Conservation (phyloP, 2,113 vertebrate genomes). For the Chaetura pelagica region DNA sequence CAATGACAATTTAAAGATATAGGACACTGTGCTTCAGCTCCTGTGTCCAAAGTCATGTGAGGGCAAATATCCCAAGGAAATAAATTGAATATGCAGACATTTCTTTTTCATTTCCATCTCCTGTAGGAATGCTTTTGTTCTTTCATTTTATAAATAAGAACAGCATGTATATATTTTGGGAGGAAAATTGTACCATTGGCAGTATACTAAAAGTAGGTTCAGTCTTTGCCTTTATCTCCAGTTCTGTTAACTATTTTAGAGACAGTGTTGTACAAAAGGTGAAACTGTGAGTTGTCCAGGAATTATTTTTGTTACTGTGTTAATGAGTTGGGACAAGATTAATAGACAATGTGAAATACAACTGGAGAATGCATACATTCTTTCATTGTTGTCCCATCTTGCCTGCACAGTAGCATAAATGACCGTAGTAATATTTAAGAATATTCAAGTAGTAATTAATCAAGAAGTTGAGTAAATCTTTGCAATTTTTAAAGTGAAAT, state of each 20-base stretch:
- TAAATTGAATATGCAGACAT: background rate
- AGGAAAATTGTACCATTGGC: background rate
- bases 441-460: background rate
- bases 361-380: background rate
- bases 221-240: background rate
- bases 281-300: background rate
- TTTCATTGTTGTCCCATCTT: background rate
- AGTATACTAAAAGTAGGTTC: background rate
- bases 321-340: background rate
- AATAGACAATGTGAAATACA: background rate
- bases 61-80: background rate
- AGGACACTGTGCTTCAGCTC: accelerated
- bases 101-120: background rate
- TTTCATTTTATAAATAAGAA: background rate
- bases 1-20: background rate
- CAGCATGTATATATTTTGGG: background rate
- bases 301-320: background rate
- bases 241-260: background rate
- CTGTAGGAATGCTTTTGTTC: accelerated
- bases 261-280: background rate
- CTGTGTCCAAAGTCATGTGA: background rate
- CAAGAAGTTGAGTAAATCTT: background rate
- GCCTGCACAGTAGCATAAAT: background rate
- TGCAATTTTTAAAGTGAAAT: background rate
- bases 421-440: background rate